Evolutionary conservation across 2,113 vertebrate genomes (phyloP).

Genomic region (Balaeniceps rex): DNA sequence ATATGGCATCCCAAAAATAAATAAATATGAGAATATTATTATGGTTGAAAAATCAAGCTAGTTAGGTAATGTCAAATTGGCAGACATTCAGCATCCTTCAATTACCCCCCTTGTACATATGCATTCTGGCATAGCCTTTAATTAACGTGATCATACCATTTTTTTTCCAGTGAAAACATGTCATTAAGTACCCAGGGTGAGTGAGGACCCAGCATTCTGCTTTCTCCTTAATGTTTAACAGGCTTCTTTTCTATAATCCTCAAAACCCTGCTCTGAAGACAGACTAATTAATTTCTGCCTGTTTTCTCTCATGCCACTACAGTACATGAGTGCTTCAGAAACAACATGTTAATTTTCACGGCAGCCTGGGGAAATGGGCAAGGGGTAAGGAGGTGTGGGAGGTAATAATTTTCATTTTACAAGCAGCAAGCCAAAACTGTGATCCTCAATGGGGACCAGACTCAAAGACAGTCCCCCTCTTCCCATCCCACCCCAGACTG

Average conservation of each 20-base stretch:
- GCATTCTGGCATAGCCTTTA: slow-evolving; percentile 34
- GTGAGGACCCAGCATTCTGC: background rate
- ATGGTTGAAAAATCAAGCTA: slow-evolving; percentile 27
- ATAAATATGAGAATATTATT: background rate
- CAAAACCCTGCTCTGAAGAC: background rate
- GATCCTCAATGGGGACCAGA: background rate
- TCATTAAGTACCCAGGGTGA: background rate
- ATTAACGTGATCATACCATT: background rate
- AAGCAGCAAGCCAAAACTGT: background rate
- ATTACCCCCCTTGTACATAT: background rate
- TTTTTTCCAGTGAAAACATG: slow-evolving; percentile 42
- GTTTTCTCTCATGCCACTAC: background rate
- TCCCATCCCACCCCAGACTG: background rate
- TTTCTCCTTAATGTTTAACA: slow-evolving; percentile 17
- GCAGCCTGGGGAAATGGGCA: background rate
- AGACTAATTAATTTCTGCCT: slow-evolving; percentile 40
- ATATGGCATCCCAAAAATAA: background rate
- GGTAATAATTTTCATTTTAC: background rate
- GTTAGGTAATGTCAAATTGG: slow-evolving; percentile 30
- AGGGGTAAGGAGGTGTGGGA: background rate
- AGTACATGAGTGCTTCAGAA: background rate
- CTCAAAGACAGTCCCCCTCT: background rate
- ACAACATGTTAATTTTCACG: background rate
- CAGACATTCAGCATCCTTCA: slow-evolving; percentile 23
- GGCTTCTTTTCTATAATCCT: slow-evolving; percentile 34